Evolutionary conservation across 2,888 invertebrate species (phyloP), one percentile per base, ranked within the genome.

Genomic region (Eueremaeus valkanovi): DNA sequence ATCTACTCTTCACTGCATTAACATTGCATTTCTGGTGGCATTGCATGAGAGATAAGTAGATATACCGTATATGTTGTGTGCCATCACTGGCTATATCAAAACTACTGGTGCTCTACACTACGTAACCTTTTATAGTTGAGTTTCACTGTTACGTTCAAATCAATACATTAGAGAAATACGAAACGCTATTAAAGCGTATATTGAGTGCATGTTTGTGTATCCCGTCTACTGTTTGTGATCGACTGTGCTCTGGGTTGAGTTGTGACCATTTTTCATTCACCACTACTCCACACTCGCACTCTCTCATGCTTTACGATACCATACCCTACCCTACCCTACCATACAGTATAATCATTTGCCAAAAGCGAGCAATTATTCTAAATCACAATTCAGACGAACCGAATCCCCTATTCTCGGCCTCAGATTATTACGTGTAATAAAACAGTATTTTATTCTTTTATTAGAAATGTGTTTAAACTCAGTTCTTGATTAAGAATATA

Each of bases 191-290:
- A 42, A 68, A 40, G 68, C 21, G 11, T 31, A 33, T 63, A 33
- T 63, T 63, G 63, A 33, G 63, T 63, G 68, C 68, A 6, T 9
- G 68, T 68, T 21, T 68, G 40, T 68, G 68, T 68, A 18, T 45
- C 1, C 21, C 42, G 24, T 68, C 42, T 36, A 24, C 1, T 68
- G n/a, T n/a, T 68, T 36, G 66, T 66, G 18, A 66, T 33, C 21
- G 40, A 42, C 40, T 24, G 21, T 16, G 21, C 68, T 24, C 68
- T n/a, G 68, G 68, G 24, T 42, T 68, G n/a, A 68, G 42, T 68
- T 68, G 36, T 68, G 68, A 68, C 68, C 68, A 68, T 68, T 68
- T 68, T 68, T 68, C 66, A 66, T 66, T 31, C 40, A 21, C 9
- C 66, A 36, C 36, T 21, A 31, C 29, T 31, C 16, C 58, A 6